phyloP scores from a whole-genome alignment of 2,113 vertebrate genomes.

The Shinisaurus crocodilurus region DNA sequence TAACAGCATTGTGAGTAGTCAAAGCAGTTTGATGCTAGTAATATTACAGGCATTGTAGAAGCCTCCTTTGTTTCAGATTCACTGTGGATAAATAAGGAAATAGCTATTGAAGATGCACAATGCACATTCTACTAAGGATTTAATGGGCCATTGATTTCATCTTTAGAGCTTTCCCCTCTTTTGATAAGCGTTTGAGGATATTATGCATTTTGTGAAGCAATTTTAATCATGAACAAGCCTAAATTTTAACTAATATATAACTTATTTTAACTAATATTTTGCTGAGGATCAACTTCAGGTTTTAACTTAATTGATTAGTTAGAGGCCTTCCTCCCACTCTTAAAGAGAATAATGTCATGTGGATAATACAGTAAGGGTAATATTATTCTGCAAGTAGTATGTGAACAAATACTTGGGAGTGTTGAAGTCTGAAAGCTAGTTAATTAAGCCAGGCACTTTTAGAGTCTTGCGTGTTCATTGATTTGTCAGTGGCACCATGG shows the following conservation, averaged over 20 bases:
- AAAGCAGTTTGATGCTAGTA: background rate
- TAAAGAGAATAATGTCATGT: background rate
- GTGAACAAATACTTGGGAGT: conserved; percentile 14
- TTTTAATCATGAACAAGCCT: background rate
- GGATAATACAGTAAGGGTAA: background rate
- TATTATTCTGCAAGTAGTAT: conserved; percentile 44
- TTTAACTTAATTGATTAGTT: background rate
- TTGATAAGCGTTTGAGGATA: background rate
- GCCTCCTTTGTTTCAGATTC: background rate
- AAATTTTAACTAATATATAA: background rate
- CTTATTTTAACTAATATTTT: background rate
- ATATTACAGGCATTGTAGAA: background rate
- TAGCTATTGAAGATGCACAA: background rate
- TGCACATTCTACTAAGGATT: background rate
- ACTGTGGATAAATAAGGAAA: background rate
- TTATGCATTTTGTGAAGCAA: background rate
- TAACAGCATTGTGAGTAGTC: background rate
- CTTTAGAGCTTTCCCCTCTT: background rate
- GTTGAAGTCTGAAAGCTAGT: conserved; percentile 57
- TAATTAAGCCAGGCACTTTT: conserved; percentile 57
- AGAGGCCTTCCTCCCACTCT: background rate
- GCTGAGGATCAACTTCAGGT: background rate
- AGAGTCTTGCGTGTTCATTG: conserved; percentile 70
- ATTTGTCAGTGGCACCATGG: conserved; percentile 61
- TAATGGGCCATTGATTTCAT: background rate